Percentiles rank a stretch among this genome's conserved stretches.
Evolutionary conservation across 2,888 invertebrate genomes (phyloP).

Genomic region (Caprella mutica): DNA sequence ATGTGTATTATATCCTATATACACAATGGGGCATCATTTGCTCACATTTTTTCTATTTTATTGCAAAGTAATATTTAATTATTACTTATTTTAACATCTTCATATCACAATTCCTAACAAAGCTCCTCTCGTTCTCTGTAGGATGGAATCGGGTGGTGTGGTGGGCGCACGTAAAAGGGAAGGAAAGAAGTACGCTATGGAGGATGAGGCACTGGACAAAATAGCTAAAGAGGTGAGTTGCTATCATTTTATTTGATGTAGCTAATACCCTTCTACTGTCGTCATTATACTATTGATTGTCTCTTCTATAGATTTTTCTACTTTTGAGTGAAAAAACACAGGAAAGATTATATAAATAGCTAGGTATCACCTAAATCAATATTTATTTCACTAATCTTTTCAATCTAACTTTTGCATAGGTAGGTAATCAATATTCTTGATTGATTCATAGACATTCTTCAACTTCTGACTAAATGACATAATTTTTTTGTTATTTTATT

Average conservation of each 20-base stretch:
- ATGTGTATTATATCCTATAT: too few relatives aligned
- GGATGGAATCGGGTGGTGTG: slow-evolving; percentile 36
- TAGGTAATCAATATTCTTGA: neutral
- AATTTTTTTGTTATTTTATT: neutral
- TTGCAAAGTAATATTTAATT: too few relatives aligned
- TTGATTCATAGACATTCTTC: neutral
- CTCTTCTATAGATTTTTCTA: neutral
- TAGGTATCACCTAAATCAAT: neutral
- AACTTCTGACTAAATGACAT: neutral
- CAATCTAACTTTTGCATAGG: neutral
- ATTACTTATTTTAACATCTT: too few relatives aligned
- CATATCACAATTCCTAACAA: too few relatives aligned
- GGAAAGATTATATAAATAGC: neutral
- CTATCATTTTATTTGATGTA: neutral
- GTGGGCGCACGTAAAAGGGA: slow-evolving; percentile 49
- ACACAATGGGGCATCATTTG: too few relatives aligned
- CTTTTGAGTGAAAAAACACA: neutral
- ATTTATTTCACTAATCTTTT: neutral
- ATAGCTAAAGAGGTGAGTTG: slow-evolving; percentile 85
- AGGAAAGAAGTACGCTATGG: slow-evolving; percentile 74
- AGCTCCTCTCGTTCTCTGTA: too few relatives aligned
- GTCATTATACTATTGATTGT: neutral
- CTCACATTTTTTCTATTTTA: too few relatives aligned
- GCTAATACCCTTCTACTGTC: neutral
- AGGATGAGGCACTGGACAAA: slow-evolving; percentile 92